Conservation (phyloP, 35 echinoderm and acorn worm species). For the Nesometra sesokonis region DNA sequence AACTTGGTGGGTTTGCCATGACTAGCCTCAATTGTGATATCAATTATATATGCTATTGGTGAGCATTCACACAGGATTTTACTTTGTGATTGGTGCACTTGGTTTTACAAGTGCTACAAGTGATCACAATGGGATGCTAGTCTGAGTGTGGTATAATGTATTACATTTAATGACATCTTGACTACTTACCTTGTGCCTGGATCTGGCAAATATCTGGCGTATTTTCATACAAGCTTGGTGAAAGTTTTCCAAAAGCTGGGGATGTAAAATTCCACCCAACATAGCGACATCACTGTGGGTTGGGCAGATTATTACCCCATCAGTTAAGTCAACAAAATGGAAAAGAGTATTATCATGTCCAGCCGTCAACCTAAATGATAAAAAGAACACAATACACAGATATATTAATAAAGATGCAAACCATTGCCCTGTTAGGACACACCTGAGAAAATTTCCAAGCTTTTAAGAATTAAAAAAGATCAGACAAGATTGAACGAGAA, state of each 20-base stretch:
- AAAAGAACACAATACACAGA: background rate
- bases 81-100: too few relatives aligned
- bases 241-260: slow-evolving; percentile 68
- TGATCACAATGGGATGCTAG: too few relatives aligned
- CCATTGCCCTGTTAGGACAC: background rate
- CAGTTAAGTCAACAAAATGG: slow-evolving; percentile 54
- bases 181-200: slow-evolving; percentile 37
- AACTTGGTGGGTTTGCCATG: too few relatives aligned
- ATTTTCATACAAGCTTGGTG: slow-evolving; percentile 57
- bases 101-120: too few relatives aligned
- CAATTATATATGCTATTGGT: too few relatives aligned
- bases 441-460: background rate
- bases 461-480: too few relatives aligned
- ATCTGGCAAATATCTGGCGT: slow-evolving; percentile 23
- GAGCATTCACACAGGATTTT: too few relatives aligned
- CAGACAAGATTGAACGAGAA: too few relatives aligned
- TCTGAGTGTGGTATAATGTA: too few relatives aligned
- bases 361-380: slow-evolving; percentile 40
- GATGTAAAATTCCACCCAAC: slow-evolving; percentile 47
- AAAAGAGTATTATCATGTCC: slow-evolving; percentile 87
- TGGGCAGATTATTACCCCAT: slow-evolving; percentile 50
- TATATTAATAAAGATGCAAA: too few relatives aligned
- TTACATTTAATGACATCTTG: too few relatives aligned
- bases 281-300: slow-evolving; percentile 51
- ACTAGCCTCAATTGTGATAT: too few relatives aligned